A percentile compares a stretch with the other conserved stretches of the same genome.
phyloP scores from a whole-genome alignment of 2,888 invertebrate genomes.

The Dichetophora obliterata region DNA sequence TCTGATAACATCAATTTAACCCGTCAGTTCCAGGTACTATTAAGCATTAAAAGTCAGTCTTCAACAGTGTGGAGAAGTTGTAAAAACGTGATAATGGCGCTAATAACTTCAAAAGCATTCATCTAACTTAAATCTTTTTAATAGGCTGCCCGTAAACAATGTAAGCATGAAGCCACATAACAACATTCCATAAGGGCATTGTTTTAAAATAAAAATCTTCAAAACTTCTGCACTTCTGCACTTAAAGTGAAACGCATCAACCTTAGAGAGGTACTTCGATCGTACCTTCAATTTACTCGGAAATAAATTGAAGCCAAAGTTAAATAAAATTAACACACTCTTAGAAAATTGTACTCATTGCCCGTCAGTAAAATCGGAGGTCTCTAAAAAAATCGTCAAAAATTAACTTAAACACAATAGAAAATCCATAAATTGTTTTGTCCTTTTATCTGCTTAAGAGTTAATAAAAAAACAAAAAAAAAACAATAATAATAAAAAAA shows the following conservation, averaged over 20 bases:
- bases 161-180: background rate
- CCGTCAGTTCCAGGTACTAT: too few species aligned
- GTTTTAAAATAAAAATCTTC: background rate
- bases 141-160: background rate
- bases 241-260: background rate
- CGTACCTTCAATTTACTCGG: background rate
- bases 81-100: too few species aligned
- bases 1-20: too few species aligned
- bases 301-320: background rate
- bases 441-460: background rate
- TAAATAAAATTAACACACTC: slow-evolving; percentile 9
- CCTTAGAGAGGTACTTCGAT: background rate
- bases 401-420: background rate
- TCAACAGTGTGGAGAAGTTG: too few species aligned
- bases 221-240: too few species aligned
- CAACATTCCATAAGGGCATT: background rate
- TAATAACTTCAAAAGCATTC: too few species aligned
- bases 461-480: background rate
- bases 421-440: background rate
- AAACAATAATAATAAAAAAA: slow-evolving; percentile 16
- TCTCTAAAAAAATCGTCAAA: slow-evolving; percentile 16
- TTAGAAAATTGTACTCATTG: slow-evolving; percentile 15
- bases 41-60: too few species aligned
- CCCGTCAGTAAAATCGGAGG: background rate
- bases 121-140: too few species aligned